Evolutionary conservation across 2,888 invertebrate genomes (phyloP).

Genomic region (Apamea sordens): DNA sequence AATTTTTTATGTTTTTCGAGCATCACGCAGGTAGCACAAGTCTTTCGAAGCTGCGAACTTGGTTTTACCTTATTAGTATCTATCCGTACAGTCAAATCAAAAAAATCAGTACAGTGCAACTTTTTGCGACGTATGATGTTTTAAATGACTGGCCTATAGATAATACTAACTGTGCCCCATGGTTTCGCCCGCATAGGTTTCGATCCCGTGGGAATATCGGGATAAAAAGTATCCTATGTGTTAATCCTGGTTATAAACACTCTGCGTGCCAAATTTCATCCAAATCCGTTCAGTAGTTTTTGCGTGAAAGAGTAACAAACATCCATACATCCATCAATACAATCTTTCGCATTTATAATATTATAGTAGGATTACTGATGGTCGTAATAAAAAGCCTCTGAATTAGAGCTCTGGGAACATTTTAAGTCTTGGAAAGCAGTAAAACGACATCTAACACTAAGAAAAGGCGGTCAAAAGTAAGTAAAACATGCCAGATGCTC

Average conservation of each 20-base stretch:
- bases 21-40: too few species aligned
- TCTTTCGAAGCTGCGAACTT: too few species aligned
- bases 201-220: not conserved
- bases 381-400: not conserved
- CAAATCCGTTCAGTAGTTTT: too few species aligned
- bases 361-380: not conserved
- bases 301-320: too few species aligned
- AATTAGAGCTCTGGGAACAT: not conserved
- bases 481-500: slow-evolving; percentile 30
- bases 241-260: not conserved
- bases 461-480: slow-evolving; percentile 22
- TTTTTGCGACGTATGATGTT: not conserved
- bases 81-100: too few species aligned
- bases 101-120: too few species aligned
- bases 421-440: not conserved
- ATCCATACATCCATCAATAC: too few species aligned
- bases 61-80: too few species aligned
- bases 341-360: too few species aligned
- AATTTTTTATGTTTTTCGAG: too few species aligned
- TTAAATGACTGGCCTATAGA: too few species aligned
- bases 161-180: too few species aligned
- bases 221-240: not conserved
- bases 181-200: not conserved
- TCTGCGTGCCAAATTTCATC: not conserved
- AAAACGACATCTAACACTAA: slow-evolving; percentile 6